Base-by-base conservation (phyloP, 2,113 vertebrate species). In the Oostethus manadensis region DNA sequence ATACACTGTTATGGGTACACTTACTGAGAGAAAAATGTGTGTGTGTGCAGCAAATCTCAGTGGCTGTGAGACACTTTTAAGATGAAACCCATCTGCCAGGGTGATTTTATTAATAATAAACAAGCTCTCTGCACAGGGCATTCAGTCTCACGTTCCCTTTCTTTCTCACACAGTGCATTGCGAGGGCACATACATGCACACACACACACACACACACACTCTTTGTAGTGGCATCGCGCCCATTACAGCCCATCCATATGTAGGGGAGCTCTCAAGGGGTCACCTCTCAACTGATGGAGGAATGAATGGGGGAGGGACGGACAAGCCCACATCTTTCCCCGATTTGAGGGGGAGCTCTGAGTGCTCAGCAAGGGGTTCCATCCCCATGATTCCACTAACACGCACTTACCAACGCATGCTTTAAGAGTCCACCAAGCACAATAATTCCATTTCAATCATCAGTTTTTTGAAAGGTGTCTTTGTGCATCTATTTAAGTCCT, bases 101-200 rank as follows among this genome's bases (percentile, higher is more conserved):
- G 72, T 79, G 64, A 83, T 78, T 75, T 78, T 70, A 89, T 90
- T 82, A 88, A 87, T 88, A 88, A 89, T 55, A 55, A 89, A 86
- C 80, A 88, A 65, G 67, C 59, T 74, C 72, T 86, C 84, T 83
- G 82, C 84, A 77, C 77, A 69, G 63, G 64, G 69, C 75, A 79
- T 77, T 83, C 79, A 71, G 56, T 78, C 67, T 71, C 66, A 53
- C 71, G 65, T 68, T 55, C 60, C 49, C 59, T 51, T 51, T 65
- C 73, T 58, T 60, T 49, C 44, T 29, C 29, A 38, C 26, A 50
- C 21, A 35, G 29, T 35, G 29, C 51, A 54, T 38, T 54, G 51
- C 38, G 26, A n/a, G 29, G 51, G 26, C 26, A 53, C 62, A 59
- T 47, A 62, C 48, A 58, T 47, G 44, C 20, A 58, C 42, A 42